Evolutionary conservation across 2,888 invertebrate species (phyloP).

Genomic region (Leptothorax acervorum): DNA sequence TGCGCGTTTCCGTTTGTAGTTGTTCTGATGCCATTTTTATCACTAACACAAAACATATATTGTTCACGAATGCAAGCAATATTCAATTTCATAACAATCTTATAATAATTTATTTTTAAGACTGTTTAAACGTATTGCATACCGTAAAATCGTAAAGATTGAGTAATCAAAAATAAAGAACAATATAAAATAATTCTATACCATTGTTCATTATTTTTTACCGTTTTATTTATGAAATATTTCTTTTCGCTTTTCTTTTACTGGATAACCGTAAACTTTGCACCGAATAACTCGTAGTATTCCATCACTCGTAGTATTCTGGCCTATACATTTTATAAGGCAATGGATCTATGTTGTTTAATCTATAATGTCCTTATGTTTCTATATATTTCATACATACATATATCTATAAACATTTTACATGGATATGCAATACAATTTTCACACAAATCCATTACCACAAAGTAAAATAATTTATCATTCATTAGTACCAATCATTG

Average conservation of each 20-base stretch:
- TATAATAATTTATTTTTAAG: neutral
- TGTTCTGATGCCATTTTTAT: neutral
- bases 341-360: neutral
- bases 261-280: neutral
- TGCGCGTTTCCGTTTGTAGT: neutral
- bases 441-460: constrained; percentile 21
- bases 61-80: neutral
- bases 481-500: neutral
- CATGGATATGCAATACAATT: neutral
- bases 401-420: neutral
- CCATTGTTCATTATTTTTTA: neutral
- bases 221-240: neutral
- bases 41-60: too few species aligned
- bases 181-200: neutral
- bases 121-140: neutral
- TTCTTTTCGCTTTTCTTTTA: neutral
- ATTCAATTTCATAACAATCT: neutral
- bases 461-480: constrained; percentile 25
- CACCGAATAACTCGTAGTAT: neutral
- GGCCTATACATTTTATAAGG: neutral
- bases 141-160: neutral
- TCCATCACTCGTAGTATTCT: neutral
- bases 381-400: neutral
- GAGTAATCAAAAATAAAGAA: neutral
- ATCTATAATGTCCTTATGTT: neutral